Percentiles rank a stretch among this genome's conserved stretches.
Evolutionary conservation across 2,797 vertebrate species (phyloP).

Genomic region (Chelidonichthys spinosus): DNA sequence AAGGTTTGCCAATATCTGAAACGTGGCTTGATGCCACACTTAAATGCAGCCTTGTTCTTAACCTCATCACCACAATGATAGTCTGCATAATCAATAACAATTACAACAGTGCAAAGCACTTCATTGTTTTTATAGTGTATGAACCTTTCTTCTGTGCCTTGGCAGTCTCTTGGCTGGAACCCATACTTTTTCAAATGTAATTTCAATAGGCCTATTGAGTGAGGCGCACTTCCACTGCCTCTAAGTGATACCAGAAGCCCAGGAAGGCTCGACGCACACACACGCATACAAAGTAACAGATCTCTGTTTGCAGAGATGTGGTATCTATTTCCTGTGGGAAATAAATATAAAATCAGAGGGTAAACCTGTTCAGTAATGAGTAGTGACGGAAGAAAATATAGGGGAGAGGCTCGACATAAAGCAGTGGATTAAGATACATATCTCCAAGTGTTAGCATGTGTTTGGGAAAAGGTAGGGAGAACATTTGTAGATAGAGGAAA

Average conservation of each 20-base stretch:
- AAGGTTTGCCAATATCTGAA: neutral
- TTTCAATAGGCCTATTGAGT: slow-evolving; percentile 21
- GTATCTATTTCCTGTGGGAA: slow-evolving; percentile 38
- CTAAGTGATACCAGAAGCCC: slow-evolving; percentile 20
- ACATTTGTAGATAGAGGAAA: slow-evolving; percentile 5
- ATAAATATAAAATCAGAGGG: slow-evolving; percentile 50
- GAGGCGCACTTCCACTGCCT: slow-evolving; percentile 10
- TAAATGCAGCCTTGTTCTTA: slow-evolving; percentile 8
- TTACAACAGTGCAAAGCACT: slow-evolving; percentile 30
- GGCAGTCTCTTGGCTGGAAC: neutral
- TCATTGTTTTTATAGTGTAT: slow-evolving; percentile 28
- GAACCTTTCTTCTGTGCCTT: neutral
- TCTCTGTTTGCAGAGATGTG: slow-evolving; percentile 20
- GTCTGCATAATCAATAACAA: slow-evolving; percentile 36
- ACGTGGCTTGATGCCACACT: neutral
- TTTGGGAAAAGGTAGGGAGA: slow-evolving; percentile 19
- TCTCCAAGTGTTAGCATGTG: neutral
- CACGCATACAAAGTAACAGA: neutral
- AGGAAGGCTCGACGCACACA: neutral
- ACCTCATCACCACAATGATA: slow-evolving; percentile 8
- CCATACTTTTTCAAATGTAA: slow-evolving; percentile 13
- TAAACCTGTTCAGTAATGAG: slow-evolving; percentile 47
- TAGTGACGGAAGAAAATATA: slow-evolving; percentile 26
- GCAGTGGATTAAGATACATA: slow-evolving; percentile 11
- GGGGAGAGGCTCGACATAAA: slow-evolving; percentile 27